Evolutionary conservation across 2,888 invertebrate genomes (phyloP).

Genomic region (Luperina testacea): DNA sequence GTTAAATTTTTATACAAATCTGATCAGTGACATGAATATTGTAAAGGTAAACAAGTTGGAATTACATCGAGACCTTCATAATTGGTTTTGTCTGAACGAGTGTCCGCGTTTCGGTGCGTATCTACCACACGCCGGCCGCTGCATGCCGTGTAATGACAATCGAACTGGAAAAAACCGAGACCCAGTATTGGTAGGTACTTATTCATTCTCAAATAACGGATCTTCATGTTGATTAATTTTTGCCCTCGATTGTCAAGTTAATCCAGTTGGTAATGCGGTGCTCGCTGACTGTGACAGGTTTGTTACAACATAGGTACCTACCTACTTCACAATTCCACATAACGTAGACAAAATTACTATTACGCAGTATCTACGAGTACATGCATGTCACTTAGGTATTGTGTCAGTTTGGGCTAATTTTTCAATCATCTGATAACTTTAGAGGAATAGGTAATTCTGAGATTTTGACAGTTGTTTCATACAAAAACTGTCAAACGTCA

Average conservation of each 20-base stretch:
- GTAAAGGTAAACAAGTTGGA: constrained; percentile 67
- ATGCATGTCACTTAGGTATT: neutral
- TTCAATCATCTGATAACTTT: too few species aligned
- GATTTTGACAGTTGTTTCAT: too few species aligned
- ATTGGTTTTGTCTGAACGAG: constrained; percentile 63
- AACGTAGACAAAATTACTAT: neutral
- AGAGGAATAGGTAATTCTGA: too few species aligned
- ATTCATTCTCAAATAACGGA: constrained; percentile 77
- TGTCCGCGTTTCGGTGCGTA: constrained; percentile 49
- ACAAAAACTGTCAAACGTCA: too few species aligned
- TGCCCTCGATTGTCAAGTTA: constrained; percentile 75
- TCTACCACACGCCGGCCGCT: constrained; percentile 4
- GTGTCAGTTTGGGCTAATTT: neutral
- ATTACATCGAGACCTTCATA: constrained; percentile 65
- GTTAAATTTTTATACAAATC: constrained; percentile 47
- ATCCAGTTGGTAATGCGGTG: constrained; percentile 58
- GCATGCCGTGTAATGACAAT: constrained; percentile 51
- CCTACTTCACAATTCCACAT: neutral
- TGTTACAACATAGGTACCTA: constrained; percentile 8
- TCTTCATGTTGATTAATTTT: constrained; percentile 75
- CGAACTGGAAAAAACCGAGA: constrained; percentile 79
- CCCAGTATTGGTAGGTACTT: constrained; percentile 68
- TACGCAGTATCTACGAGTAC: neutral
- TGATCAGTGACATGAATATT: constrained; percentile 55
- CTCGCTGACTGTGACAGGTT: constrained; percentile 11